phyloP scores from a whole-genome alignment of 1,140 invertebrate species.

The Orussus abietinus region DNA sequence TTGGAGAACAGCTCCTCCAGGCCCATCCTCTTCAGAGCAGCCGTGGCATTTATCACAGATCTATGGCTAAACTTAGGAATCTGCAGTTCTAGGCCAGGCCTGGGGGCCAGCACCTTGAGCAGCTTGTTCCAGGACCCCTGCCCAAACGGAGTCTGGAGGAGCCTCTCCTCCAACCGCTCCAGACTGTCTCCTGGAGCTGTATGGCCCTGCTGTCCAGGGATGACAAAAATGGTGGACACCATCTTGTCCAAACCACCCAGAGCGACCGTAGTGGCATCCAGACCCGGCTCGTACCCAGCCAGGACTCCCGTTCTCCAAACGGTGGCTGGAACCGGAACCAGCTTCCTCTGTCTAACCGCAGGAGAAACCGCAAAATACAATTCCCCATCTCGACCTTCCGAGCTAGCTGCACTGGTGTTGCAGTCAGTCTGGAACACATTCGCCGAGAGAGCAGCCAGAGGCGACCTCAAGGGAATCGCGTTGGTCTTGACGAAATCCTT shows the following conservation, averaged over 20 bases:
- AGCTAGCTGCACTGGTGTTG: slow-evolving; percentile 65
- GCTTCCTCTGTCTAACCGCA: slow-evolving; percentile 68
- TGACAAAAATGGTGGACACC: slow-evolving; percentile 72
- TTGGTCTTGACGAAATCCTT: slow-evolving; percentile 71
- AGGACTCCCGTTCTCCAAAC: slow-evolving; percentile 71
- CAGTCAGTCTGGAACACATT: slow-evolving; percentile 81
- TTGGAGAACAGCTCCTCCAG: slow-evolving; percentile 71
- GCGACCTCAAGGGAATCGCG: slow-evolving; percentile 65
- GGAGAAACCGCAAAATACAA: slow-evolving; percentile 80
- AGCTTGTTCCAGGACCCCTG: slow-evolving; percentile 70
- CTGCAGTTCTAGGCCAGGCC: slow-evolving; percentile 72
- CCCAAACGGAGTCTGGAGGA: slow-evolving; percentile 63
- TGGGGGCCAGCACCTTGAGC: slow-evolving; percentile 66
- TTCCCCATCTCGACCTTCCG: slow-evolving; percentile 72
- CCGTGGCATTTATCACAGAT: slow-evolving; percentile 73
- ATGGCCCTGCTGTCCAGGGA: slow-evolving; percentile 74
- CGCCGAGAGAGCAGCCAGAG: slow-evolving; percentile 71
- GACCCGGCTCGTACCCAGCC: slow-evolving; percentile 74
- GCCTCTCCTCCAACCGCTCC: slow-evolving; percentile 64
- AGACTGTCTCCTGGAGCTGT: slow-evolving; percentile 72
- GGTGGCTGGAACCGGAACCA: slow-evolving; percentile 77
- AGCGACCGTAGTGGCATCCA: slow-evolving; percentile 77
- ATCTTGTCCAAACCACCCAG: slow-evolving; percentile 66
- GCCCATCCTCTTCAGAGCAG: slow-evolving; percentile 73
- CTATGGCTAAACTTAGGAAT: slow-evolving; percentile 79